Evolutionary conservation across 2,113 vertebrate species (phyloP).

Genomic region (Pao palembangensis): DNA sequence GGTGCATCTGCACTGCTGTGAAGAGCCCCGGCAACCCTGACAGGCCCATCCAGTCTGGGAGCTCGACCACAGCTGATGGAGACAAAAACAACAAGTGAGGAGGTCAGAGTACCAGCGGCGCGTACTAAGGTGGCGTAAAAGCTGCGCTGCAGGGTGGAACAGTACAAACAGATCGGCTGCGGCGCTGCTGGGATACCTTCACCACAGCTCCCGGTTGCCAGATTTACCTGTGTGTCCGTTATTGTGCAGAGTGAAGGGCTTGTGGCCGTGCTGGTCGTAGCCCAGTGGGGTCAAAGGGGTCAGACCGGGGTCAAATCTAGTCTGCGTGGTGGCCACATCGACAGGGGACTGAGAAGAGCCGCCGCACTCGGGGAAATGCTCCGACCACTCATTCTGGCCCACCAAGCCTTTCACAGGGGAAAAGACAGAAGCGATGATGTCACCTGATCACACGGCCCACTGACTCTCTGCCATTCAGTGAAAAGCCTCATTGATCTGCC

Average conservation of each 20-base stretch:
- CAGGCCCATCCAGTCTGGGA: slow-evolving; percentile 79
- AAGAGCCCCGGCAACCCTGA: slow-evolving; percentile 79
- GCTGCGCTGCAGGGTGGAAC: slow-evolving; percentile 6
- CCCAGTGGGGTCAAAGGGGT: slow-evolving; percentile 69
- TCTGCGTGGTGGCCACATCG: slow-evolving; percentile 70
- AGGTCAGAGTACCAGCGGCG: neutral
- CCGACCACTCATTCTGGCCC: slow-evolving; percentile 82
- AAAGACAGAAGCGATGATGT: slow-evolving; percentile 29
- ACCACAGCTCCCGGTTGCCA: neutral
- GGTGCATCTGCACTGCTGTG: slow-evolving; percentile 83
- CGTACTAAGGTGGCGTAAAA: neutral
- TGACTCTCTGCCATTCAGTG: slow-evolving; percentile 21
- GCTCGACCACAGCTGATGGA: slow-evolving; percentile 76
- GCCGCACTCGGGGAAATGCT: slow-evolving; percentile 79
- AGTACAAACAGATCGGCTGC: slow-evolving; percentile 8
- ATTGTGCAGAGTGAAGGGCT: slow-evolving; percentile 76
- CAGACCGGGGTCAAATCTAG: slow-evolving; percentile 73
- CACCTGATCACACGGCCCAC: slow-evolving; percentile 51
- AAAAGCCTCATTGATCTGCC: slow-evolving; percentile 44
- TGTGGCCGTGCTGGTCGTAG: slow-evolving; percentile 69
- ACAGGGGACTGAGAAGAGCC: slow-evolving; percentile 84
- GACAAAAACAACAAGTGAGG: neutral
- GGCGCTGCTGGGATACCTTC: slow-evolving; percentile 7
- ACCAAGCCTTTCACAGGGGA: slow-evolving; percentile 70
- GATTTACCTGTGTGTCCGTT: slow-evolving; percentile 88